Evolutionary conservation across 2,888 invertebrate species (phyloP).

Genomic region (Agrochola lychnidis): DNA sequence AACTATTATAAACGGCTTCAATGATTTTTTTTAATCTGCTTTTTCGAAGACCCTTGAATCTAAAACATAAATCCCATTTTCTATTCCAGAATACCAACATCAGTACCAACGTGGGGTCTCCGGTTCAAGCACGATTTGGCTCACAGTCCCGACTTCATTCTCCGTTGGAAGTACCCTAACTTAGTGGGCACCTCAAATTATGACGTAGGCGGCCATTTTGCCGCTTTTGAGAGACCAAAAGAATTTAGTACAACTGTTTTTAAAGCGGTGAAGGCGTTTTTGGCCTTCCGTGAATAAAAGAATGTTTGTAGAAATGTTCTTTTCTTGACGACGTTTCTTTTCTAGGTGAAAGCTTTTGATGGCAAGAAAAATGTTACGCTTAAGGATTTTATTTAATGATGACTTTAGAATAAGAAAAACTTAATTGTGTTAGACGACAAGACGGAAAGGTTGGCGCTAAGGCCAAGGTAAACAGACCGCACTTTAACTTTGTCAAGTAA

Average conservation of each 20-base stretch:
- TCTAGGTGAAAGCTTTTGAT: background rate
- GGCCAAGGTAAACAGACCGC: background rate
- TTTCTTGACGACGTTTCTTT: background rate
- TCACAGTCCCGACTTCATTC: slow-evolving; percentile 91
- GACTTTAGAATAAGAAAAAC: background rate
- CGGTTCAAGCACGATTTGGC: slow-evolving; percentile 93
- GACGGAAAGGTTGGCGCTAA: background rate
- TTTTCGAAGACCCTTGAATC: background rate
- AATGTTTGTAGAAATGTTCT: slow-evolving; percentile 2
- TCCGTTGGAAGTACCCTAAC: slow-evolving; percentile 92
- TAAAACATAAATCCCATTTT: background rate
- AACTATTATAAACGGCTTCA: too few species aligned
- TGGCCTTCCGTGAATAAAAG: slow-evolving; percentile 56
- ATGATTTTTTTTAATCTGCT: background rate
- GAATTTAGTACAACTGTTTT: slow-evolving; percentile 93
- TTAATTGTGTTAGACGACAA: background rate
- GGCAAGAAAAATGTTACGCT: background rate
- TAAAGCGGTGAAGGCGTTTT: slow-evolving; percentile 78
- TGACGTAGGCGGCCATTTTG: slow-evolving; percentile 95
- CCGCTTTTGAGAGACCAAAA: slow-evolving; percentile 94
- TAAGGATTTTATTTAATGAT: slow-evolving; percentile 25
- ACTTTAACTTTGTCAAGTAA: background rate
- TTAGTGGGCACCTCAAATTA: slow-evolving; percentile 92
- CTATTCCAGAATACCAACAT: slow-evolving; percentile 91
- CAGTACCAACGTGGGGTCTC: slow-evolving; percentile 94